phyloP scores from a whole-genome alignment of 2,113 vertebrate species.

The Indri indri region DNA sequence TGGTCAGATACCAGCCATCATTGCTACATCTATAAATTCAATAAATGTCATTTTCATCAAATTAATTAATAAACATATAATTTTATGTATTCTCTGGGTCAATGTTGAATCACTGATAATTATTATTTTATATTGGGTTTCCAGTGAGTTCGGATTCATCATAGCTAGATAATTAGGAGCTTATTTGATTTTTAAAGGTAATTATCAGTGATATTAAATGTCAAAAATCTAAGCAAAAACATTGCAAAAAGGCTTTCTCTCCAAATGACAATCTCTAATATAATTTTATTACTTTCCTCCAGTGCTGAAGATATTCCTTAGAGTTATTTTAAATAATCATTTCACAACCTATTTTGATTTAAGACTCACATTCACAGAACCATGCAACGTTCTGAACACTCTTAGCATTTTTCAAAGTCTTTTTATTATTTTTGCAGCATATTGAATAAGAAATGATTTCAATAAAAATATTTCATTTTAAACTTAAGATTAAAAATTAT shows the following conservation, averaged over 20 bases:
- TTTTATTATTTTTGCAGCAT: not conserved
- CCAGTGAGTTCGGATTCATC: not conserved
- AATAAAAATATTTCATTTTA: not conserved
- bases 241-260: not conserved
- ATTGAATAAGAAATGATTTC: not conserved
- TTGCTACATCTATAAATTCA: not conserved
- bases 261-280: not conserved
- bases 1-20: not conserved
- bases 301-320: not conserved
- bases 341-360: not conserved
- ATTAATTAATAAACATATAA: not conserved
- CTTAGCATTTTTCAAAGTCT: not conserved
- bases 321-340: not conserved
- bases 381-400: not conserved
- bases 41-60: not conserved
- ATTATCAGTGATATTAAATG: not conserved
- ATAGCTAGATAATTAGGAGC: not conserved
- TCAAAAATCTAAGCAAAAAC: not conserved
- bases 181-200: not conserved
- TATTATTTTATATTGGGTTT: not conserved
- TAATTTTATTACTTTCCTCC: not conserved
- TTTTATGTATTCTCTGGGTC: not conserved
- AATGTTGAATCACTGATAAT: not conserved
- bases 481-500: not conserved
- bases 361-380: not conserved